These are phyloP conservation scores for Cladorhizidae sp. DNA, from an alignment of 37 sponge, comb jelly and placozoan species.

Conservation along the genomic window DNA sequence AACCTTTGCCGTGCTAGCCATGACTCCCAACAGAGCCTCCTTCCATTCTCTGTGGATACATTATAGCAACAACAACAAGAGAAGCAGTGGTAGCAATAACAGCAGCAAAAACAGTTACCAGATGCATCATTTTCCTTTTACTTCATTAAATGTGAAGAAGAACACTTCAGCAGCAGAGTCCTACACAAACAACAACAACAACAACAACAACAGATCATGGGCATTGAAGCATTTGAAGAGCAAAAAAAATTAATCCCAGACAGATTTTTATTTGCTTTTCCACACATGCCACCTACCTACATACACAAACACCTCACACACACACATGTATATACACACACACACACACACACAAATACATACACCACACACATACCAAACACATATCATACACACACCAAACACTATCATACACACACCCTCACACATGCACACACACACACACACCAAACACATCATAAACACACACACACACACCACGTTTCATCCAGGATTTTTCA, in stretches of 20 bases:
- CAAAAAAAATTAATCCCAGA: too few relatives aligned
- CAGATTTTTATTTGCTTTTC: too few relatives aligned
- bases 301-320: too few relatives aligned
- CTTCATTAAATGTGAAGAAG: neutral
- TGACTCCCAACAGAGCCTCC: neutral
- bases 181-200: neutral
- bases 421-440: too few relatives aligned
- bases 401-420: too few relatives aligned
- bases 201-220: neutral
- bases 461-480: too few relatives aligned
- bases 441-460: too few relatives aligned
- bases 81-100: neutral
- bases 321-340: too few relatives aligned
- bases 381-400: too few relatives aligned
- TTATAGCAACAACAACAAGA: conserved; percentile 1
- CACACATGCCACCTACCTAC: too few relatives aligned
- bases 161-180: conserved; percentile 1
- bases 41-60: conserved; percentile 43
- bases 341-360: neutral
- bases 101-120: neutral
- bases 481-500: too few relatives aligned
- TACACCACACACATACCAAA: neutral
- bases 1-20: conserved; percentile 32
- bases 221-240: too few relatives aligned
- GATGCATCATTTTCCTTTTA: conserved; percentile 6